Percentiles rank a stretch among this genome's conserved stretches.
phyloP scores from a whole-genome alignment of 2,888 invertebrate genomes.

The Calliphora vomitoria region DNA sequence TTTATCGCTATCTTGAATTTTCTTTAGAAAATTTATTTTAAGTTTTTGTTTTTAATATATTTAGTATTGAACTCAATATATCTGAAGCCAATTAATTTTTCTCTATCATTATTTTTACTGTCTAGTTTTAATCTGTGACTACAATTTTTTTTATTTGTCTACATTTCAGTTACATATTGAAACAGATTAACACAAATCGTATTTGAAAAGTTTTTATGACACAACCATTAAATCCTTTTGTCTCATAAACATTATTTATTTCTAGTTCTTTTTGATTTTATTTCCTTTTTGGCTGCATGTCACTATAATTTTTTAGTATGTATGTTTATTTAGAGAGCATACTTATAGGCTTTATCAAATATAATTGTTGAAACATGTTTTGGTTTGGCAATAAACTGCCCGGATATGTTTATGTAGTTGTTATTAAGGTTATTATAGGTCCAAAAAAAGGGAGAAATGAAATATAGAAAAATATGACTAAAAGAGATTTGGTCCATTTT shows the following conservation, averaged over 20 bases:
- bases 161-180: too few relatives aligned
- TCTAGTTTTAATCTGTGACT: too few relatives aligned
- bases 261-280: background rate
- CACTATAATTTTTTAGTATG: slow-evolving; percentile 2
- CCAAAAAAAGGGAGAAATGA: background rate
- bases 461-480: background rate
- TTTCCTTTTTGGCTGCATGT: slow-evolving; percentile 2
- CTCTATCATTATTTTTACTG: too few relatives aligned
- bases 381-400: slow-evolving; percentile 32
- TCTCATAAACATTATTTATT: slow-evolving; percentile 7
- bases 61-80: too few relatives aligned
- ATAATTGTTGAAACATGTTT: slow-evolving; percentile 53
- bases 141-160: too few relatives aligned
- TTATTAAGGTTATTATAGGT: background rate
- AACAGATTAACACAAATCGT: too few relatives aligned
- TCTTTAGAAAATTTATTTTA: too few relatives aligned
- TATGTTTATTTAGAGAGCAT: background rate
- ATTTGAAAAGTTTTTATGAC: slow-evolving; percentile 12
- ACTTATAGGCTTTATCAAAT: slow-evolving; percentile 28
- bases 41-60: too few relatives aligned
- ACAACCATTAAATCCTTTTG: slow-evolving; percentile 30
- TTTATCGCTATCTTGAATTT: too few relatives aligned
- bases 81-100: too few relatives aligned
- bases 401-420: background rate
- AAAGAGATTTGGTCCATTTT: slow-evolving; percentile 30